Percentiles rank a stretch among this genome's conserved stretches.
phyloP scores from a whole-genome alignment of 30 jellyfish, hydroid and myxozoan species.

The Cassiopea xamachana region DNA sequence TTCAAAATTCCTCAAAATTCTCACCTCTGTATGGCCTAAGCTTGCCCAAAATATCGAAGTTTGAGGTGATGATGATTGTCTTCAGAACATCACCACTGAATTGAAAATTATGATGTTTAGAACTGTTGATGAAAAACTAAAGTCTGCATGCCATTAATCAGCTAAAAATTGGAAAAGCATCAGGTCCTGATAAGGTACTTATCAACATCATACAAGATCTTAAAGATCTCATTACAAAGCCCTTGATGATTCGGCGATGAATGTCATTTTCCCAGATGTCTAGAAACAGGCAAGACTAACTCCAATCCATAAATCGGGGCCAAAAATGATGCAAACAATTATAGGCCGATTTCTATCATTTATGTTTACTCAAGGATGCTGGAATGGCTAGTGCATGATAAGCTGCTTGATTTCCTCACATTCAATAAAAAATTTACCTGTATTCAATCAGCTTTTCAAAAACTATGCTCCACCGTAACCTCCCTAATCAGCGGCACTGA shows the following conservation, averaged over 20 bases:
- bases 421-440: neutral
- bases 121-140: constrained; percentile 11
- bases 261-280: constrained; percentile 14
- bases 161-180: neutral
- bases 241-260: constrained; percentile 23
- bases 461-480: too few relatives aligned
- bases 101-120: neutral
- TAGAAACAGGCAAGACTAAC: constrained; percentile 18
- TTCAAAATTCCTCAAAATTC: neutral
- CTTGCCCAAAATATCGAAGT: constrained; percentile 18
- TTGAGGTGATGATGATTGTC: constrained; percentile 30
- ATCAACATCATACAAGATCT: constrained; percentile 21
- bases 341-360: neutral
- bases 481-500: too few relatives aligned
- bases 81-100: constrained; percentile 30
- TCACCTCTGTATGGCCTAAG: constrained; percentile 23
- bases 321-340: constrained; percentile 4
- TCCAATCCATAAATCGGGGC: constrained; percentile 31
- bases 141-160: constrained; percentile 6
- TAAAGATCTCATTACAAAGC: constrained; percentile 8
- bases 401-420: neutral
- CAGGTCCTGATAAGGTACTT: constrained; percentile 22
- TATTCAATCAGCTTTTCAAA: too few relatives aligned
- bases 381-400: neutral
- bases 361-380: constrained; percentile 2